These are phyloP conservation scores for Zosterops pallidus DNA, from an alignment of 2,113 vertebrate species.

Conservation along the genomic window DNA sequence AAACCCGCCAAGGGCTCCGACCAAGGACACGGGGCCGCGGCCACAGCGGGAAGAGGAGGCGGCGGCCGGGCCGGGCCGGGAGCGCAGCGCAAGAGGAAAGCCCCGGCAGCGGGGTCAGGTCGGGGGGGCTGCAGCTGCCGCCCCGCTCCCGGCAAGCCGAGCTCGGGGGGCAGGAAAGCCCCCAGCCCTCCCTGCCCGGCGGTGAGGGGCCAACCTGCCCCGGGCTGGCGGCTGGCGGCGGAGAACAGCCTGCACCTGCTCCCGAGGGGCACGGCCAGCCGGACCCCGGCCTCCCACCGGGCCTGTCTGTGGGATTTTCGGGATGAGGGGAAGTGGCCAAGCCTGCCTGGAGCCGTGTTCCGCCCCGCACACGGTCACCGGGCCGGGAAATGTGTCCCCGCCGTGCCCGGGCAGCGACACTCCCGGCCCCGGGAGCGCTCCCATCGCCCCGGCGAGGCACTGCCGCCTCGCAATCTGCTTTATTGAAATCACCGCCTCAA, in stretches of 20 bases:
- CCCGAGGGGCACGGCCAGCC: neutral
- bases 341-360: accelerated
- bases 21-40: neutral
- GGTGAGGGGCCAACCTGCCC: neutral
- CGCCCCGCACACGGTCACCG: neutral
- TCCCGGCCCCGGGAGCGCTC: neutral
- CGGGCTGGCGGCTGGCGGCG: neutral
- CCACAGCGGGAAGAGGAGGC: accelerated
- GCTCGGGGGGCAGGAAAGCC: accelerated
- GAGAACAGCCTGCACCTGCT: constrained; percentile 12
- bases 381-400: neutral
- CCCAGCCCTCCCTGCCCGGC: accelerated
- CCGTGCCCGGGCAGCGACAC: neutral
- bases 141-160: neutral
- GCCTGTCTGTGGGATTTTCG: neutral
- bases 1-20: neutral
- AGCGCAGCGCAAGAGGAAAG: neutral
- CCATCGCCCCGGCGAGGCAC: neutral
- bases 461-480: accelerated
- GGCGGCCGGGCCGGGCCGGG: neutral
- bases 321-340: accelerated
- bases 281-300: accelerated
- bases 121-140: neutral
- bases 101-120: too few species aligned
- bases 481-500: neutral